A percentile compares a stretch with the other conserved stretches of the same genome.
Conservation (phyloP, 2,888 invertebrate species). For the Oconnorella tubifera region DNA sequence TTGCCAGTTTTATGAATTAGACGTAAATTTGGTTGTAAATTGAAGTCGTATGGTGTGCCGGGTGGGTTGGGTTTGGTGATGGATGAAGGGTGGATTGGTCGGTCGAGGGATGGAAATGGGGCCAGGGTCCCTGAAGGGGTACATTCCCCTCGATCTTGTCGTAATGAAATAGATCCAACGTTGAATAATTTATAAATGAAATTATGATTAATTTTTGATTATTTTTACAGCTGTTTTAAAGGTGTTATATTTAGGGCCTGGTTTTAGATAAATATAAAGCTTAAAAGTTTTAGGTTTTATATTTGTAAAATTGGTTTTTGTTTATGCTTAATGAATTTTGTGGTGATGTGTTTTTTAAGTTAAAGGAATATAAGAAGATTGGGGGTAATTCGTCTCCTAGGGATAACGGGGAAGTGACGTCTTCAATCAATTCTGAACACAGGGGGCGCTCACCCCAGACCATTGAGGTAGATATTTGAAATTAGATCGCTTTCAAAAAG, state of each 20-base stretch:
- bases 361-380: slow-evolving; percentile 8
- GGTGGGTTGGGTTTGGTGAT: too few species aligned
- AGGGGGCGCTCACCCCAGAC: background rate
- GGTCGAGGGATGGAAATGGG: too few species aligned
- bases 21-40: too few species aligned
- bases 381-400: background rate
- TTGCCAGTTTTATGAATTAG: too few species aligned
- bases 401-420: background rate
- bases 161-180: too few species aligned
- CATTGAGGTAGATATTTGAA: background rate
- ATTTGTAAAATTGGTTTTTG: background rate
- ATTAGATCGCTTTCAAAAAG: too few species aligned
- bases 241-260: background rate
- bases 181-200: too few species aligned
- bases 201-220: slow-evolving; percentile 1
- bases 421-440: background rate
- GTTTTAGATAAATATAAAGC: background rate
- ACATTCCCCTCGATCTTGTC: too few species aligned
- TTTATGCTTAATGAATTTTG: background rate
- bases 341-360: background rate
- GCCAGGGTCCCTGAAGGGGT: too few species aligned
- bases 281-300: background rate
- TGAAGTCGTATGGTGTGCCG: too few species aligned
- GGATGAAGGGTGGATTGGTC: too few species aligned
- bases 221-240: background rate